These are phyloP conservation scores for Kradibia gibbosae DNA, from an alignment of 1,140 invertebrate species.

Conservation along the genomic window DNA sequence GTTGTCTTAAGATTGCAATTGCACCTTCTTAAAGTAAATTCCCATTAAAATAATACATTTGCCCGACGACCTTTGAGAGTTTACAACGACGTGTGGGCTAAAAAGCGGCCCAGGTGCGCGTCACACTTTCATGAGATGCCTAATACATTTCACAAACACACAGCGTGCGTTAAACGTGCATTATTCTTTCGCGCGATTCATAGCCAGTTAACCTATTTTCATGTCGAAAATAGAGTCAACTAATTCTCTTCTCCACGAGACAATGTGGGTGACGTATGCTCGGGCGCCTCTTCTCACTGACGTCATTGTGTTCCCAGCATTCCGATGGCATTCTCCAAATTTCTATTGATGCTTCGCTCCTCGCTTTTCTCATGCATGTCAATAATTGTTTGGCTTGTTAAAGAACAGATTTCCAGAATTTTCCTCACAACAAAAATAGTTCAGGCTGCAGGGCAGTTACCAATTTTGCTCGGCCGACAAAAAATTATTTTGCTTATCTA, in stretches of 20 bases:
- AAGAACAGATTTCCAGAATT: no score
- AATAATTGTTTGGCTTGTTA: background rate
- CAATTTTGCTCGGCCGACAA: no score
- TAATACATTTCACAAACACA: background rate
- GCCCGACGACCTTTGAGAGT: background rate
- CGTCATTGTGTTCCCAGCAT: background rate
- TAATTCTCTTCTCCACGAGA: slow-evolving; percentile 6
- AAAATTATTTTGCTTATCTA: no score
- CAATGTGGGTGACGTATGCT: background rate
- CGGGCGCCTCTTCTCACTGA: background rate
- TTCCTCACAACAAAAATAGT: no score
- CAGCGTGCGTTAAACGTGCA: background rate
- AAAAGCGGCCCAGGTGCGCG: background rate
- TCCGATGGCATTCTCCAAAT: slow-evolving; percentile 27
- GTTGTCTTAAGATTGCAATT: background rate
- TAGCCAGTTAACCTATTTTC: slow-evolving; percentile 43
- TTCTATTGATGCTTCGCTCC: background rate
- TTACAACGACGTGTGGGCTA: background rate
- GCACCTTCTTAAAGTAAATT: background rate
- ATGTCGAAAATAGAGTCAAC: slow-evolving; percentile 42
- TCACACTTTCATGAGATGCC: background rate
- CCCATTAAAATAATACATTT: background rate
- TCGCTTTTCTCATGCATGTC: background rate
- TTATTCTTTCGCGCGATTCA: slow-evolving; percentile 13
- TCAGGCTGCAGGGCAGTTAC: no score